Percentiles rank a stretch among this genome's conserved stretches.
Evolutionary conservation across 2,113 vertebrate species (phyloP).

Genomic region (Acinonyx jubatus): DNA sequence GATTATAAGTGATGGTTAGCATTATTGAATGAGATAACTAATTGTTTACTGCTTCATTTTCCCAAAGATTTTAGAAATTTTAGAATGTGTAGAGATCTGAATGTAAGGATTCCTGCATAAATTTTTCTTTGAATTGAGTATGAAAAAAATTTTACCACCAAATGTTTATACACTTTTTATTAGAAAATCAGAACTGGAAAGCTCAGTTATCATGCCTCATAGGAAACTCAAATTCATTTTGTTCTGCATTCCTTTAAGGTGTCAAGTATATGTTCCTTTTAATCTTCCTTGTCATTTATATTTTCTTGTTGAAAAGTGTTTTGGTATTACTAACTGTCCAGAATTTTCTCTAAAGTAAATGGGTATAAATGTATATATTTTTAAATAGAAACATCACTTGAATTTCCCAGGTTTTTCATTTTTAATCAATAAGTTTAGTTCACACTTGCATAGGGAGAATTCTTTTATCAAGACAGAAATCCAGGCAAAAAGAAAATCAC

Average conservation of each 20-base stretch:
- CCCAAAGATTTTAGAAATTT: conserved; percentile 6
- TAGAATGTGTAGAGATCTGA: background rate
- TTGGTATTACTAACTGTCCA: background rate
- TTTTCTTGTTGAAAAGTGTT: conserved; percentile 18
- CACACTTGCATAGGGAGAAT: conserved; percentile 3
- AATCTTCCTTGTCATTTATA: background rate
- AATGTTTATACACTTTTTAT: background rate
- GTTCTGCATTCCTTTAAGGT: background rate
- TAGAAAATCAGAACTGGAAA: conserved; percentile 8
- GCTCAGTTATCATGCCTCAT: background rate
- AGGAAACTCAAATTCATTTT: background rate
- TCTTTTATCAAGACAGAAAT: conserved; percentile 38
- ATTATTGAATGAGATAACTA: background rate
- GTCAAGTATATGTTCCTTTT: background rate
- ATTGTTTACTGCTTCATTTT: background rate
- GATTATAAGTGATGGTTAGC: background rate
- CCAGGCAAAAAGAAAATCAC: background rate
- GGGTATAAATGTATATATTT: background rate
- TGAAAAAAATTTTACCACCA: background rate
- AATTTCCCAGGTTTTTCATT: conserved; percentile 21
- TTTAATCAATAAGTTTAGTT: conserved; percentile 15
- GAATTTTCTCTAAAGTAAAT: conserved; percentile 30
- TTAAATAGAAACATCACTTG: background rate
- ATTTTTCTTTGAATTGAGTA: background rate
- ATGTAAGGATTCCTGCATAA: background rate